Evolutionary conservation across 2,888 invertebrate species (phyloP), one percentile per base, ranked within the genome.

Genomic region (Hirtodrosophila confusa): DNA sequence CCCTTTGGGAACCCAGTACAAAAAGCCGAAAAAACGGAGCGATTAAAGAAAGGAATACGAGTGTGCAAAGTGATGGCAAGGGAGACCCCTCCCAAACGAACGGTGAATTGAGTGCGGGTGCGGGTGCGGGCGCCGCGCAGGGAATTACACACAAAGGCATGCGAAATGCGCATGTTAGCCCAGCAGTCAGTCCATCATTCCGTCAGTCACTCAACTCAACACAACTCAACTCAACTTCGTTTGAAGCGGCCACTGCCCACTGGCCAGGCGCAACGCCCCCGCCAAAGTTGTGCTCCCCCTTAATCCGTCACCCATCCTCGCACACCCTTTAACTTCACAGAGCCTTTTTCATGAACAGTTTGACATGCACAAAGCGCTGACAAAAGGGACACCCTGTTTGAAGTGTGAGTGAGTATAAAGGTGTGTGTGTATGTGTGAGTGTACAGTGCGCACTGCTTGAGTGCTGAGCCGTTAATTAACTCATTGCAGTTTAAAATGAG

Each of bases 331-430:
- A 45, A 56, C 39, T 35, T 31, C 8, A 31, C 31, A 31, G 1
- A 44, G 60, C 47, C 61, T 63, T 67, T 17, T 84, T 73, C 54
- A 76, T 66, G 47, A 47, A 60, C 72, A 82, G 75, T 82, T 86
- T 85, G 76, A 72, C 75, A 87, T 85, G 76, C 86, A 82, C 80
- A 82, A 82, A 80, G 84, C 69, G 55, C 66, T 60, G 71, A 85
- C 85, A 85, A 82, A 85, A 75, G 65, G 23, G 27, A 37, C 36
- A 55, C 36, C 31, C 17, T 24, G 23, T 23, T 9, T 50, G 49
- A 47, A 29, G 37, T 17, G 36, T 35, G 43, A 45, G 40, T 54
- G 60, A 36, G n/a, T 11, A 48, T 17, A 17, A 17, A 17, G 17
- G 27, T 27, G 27, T 27, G 27, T 3, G 0, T 27, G 27, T 27